phyloP scores from a whole-genome alignment of 2,113 vertebrate genomes.

The Cinclus cinclus region DNA sequence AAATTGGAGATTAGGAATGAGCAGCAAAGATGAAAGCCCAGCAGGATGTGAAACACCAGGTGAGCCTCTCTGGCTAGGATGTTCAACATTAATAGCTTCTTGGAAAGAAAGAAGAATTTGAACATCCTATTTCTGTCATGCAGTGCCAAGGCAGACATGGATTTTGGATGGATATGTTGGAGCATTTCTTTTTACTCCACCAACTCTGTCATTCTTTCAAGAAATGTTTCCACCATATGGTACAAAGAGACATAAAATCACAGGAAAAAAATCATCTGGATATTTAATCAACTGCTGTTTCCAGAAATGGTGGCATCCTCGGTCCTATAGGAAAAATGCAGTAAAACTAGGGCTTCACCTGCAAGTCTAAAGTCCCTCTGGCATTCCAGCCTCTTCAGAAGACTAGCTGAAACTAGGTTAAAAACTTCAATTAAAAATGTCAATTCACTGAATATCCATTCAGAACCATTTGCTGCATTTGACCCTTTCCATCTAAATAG shows the following conservation, averaged over 20 bases:
- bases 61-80: neutral
- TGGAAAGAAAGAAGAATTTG: constrained; percentile 29
- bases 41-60: neutral
- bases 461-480: neutral
- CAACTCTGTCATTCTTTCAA: constrained; percentile 1
- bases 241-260: neutral
- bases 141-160: constrained; percentile 13
- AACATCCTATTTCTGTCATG: constrained; percentile 28
- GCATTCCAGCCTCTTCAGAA: neutral
- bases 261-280: constrained; percentile 26
- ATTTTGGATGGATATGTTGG: neutral
- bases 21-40: neutral
- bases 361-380: neutral
- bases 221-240: constrained; percentile 45
- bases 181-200: constrained; percentile 14
- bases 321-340: neutral
- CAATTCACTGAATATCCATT: neutral
- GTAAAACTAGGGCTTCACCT: neutral
- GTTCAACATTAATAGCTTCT: neutral
- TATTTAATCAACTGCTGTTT: constrained; percentile 18
- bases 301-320: neutral
- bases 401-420: neutral
- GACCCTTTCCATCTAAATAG: neutral
- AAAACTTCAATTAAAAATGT: neutral
- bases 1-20: neutral